A percentile compares a stretch with the other conserved stretches of the same genome.
phyloP scores from a whole-genome alignment of 2,113 vertebrate genomes.

The Hippocampus barbouri region DNA sequence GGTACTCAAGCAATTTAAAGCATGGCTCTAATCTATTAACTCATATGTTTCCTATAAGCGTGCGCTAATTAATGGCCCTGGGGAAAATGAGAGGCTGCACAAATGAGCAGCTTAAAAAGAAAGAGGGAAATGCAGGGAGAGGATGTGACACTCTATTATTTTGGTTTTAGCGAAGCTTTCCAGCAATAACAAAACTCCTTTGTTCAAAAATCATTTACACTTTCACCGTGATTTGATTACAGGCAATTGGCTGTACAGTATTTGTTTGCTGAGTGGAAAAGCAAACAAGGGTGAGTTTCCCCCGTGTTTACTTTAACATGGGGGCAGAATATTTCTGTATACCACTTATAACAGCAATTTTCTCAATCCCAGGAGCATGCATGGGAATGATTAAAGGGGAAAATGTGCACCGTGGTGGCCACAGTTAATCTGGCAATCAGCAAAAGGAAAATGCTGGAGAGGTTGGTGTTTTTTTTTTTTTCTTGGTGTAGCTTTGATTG shows the following conservation, averaged over 20 bases:
- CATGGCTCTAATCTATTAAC: conserved; percentile 66
- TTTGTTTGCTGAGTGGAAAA: conserved; percentile 60
- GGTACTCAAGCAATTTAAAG: conserved; percentile 60
- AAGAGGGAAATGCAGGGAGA: conserved; percentile 8
- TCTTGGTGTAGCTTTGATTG: conserved; percentile 15
- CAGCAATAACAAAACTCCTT: conserved; percentile 17
- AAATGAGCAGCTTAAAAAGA: conserved; percentile 29
- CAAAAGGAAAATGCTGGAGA: conserved; percentile 26
- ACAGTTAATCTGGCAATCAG: conserved; percentile 60
- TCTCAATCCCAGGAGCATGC: conserved; percentile 46
- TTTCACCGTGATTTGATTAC: conserved; percentile 61
- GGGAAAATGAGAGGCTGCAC: conserved; percentile 36
- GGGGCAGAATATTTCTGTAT: conserved; percentile 41
- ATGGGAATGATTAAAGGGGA: conserved; percentile 66
- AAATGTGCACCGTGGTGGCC: conserved; percentile 53
- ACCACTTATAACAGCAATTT: conserved; percentile 57
- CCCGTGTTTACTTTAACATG: conserved; percentile 59
- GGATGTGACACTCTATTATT: conserved; percentile 37
- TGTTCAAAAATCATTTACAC: conserved; percentile 53
- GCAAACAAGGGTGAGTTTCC: conserved; percentile 38
- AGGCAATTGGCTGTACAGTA: conserved; percentile 33
- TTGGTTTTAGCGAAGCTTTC: conserved; percentile 32
- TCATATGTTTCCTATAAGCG: conserved; percentile 68
- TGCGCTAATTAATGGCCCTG: conserved; percentile 60
- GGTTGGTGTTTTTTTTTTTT: conserved; percentile 14